These are phyloP conservation scores for Neoitamus cyanurus DNA, from an alignment of 2,888 invertebrate genomes.

Conservation along the genomic window DNA sequence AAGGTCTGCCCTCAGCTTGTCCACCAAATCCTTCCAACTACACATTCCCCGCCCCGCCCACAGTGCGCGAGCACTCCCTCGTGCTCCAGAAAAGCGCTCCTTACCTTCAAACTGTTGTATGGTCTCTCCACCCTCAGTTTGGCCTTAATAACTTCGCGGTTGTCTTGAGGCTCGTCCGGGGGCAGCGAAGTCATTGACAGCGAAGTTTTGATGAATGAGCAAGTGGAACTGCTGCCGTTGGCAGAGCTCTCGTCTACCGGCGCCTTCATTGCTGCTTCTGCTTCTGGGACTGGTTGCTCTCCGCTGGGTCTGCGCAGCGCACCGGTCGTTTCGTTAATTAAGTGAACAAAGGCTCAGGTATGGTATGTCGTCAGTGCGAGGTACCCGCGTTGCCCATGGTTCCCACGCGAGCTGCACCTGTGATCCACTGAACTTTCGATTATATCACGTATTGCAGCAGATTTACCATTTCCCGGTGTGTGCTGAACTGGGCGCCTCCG, in stretches of 20 bases:
- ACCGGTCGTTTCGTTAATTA: not conserved
- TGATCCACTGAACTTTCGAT: slow-evolving; percentile 35
- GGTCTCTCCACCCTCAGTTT: slow-evolving; percentile 74
- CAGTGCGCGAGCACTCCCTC: not conserved
- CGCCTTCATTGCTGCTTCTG: slow-evolving; percentile 6
- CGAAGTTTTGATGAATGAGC: slow-evolving; percentile 61
- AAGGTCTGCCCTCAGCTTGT: not conserved
- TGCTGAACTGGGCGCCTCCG: not conserved
- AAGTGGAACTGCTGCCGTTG: slow-evolving; percentile 4
- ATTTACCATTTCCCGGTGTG: slow-evolving; percentile 20
- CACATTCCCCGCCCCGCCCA: not conserved
- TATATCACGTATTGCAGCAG: slow-evolving; percentile 26
- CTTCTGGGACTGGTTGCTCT: not conserved
- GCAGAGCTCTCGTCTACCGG: slow-evolving; percentile 25
- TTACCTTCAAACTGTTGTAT: slow-evolving; percentile 81
- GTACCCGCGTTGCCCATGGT: slow-evolving; percentile 7
- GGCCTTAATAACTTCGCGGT: slow-evolving; percentile 68
- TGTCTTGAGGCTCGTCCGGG: slow-evolving; percentile 70
- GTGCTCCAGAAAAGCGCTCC: slow-evolving; percentile 42
- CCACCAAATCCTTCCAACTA: not conserved
- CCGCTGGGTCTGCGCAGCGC: not conserved
- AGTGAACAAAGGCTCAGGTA: not conserved
- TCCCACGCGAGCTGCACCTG: slow-evolving; percentile 16
- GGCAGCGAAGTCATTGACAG: slow-evolving; percentile 83
- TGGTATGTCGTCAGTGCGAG: not conserved